phyloP scores from a whole-genome alignment of 2,888 invertebrate genomes.

The Hyppa rectilinea region DNA sequence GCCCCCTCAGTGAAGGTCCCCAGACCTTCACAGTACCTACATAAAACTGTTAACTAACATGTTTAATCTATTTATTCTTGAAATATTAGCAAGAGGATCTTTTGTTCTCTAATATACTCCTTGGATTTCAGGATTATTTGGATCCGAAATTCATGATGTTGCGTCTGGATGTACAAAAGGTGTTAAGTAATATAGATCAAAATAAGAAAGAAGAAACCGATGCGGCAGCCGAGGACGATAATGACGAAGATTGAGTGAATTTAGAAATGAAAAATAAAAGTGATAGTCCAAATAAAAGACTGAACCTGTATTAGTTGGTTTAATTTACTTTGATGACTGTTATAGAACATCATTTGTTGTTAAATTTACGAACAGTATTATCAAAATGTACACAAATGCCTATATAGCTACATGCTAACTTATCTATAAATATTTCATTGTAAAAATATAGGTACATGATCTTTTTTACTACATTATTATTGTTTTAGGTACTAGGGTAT shows the following conservation, averaged over 20 bases:
- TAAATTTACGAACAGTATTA: conserved; percentile 78
- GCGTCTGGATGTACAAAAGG: conserved; percentile 86
- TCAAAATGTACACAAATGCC: conserved; percentile 89
- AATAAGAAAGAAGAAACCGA: conserved; percentile 73
- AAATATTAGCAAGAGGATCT: background rate
- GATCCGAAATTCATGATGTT: conserved; percentile 89
- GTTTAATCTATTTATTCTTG: background rate
- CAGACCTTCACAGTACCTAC: too few relatives aligned
- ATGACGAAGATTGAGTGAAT: conserved; percentile 60
- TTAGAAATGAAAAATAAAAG: conserved; percentile 29
- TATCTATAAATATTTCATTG: conserved; percentile 84
- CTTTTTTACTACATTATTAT: conserved; percentile 72
- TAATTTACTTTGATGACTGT: conserved; percentile 85
- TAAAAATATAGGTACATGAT: conserved; percentile 88
- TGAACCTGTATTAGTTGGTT: conserved; percentile 84
- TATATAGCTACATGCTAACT: conserved; percentile 78
- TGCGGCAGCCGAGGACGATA: conserved; percentile 56
- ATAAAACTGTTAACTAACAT: background rate
- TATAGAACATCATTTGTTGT: conserved; percentile 79
- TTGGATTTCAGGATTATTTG: conserved; percentile 83
- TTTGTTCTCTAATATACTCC: background rate
- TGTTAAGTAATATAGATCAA: conserved; percentile 82
- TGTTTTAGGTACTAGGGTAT: conserved; percentile 76
- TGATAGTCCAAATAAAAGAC: conserved; percentile 81
- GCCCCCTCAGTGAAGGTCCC: too few relatives aligned